phyloP scores from a whole-genome alignment of 2,888 invertebrate species.

The Drosophila bunnanda region DNA sequence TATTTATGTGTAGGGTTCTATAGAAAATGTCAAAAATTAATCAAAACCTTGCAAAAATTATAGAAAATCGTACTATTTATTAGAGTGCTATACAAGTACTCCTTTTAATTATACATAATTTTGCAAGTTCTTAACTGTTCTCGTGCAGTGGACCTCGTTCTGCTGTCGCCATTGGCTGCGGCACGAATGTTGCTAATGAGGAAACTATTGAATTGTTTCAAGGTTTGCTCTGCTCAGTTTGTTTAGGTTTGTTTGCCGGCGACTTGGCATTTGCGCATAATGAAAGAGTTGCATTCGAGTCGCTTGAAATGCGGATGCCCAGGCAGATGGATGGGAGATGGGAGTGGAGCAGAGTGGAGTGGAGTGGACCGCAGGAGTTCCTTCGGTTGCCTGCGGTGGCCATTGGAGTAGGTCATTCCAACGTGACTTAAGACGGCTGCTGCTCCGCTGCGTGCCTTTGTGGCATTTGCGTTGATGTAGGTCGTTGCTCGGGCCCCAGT shows the following conservation, averaged over 20 bases:
- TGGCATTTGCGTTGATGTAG: slow-evolving; percentile 71
- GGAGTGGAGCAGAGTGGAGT: neutral
- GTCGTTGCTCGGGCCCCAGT: slow-evolving; percentile 56
- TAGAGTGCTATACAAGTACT: neutral
- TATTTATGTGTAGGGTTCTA: too few species aligned
- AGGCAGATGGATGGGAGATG: slow-evolving; percentile 32
- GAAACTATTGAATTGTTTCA: slow-evolving; percentile 78
- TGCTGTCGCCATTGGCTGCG: slow-evolving; percentile 15
- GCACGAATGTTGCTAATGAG: slow-evolving; percentile 65
- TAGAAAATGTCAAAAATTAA: neutral
- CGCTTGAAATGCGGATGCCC: slow-evolving; percentile 42
- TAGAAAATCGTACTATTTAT: neutral
- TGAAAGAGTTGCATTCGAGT: slow-evolving; percentile 74
- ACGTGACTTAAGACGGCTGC: slow-evolving; percentile 61
- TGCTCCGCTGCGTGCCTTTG: slow-evolving; percentile 60
- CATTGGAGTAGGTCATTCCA: slow-evolving; percentile 65
- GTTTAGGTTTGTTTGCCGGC: slow-evolving; percentile 70
- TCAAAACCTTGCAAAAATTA: neutral
- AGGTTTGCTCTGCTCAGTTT: slow-evolving; percentile 72
- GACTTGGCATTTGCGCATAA: slow-evolving; percentile 66
- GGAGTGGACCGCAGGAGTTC: slow-evolving; percentile 8
- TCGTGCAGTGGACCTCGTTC: slow-evolving; percentile 18
- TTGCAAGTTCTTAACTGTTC: neutral
- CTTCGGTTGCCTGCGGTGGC: slow-evolving; percentile 29
- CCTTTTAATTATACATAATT: neutral